phyloP scores from a whole-genome alignment of 1,140 invertebrate genomes.

The Heliconius nattereri region DNA sequence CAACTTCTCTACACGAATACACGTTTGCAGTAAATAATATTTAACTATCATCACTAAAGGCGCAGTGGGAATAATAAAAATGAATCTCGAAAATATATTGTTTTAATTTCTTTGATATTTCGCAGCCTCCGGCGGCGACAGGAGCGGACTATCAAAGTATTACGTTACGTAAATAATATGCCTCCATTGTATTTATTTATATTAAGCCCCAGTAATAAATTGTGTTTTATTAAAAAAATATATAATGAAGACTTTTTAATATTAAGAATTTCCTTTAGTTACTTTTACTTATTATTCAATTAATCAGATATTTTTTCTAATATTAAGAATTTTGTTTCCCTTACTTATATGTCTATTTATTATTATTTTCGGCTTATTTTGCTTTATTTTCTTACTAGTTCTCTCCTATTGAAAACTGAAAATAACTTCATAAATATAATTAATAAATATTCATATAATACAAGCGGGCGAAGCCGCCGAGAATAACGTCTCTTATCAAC shows the following conservation, averaged over 20 bases:
- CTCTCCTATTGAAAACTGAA: too few species aligned
- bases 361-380: too few species aligned
- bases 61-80: constrained; percentile 6
- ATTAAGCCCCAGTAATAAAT: not conserved
- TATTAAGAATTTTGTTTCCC: too few species aligned
- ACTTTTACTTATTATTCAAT: too few species aligned
- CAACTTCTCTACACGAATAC: not conserved
- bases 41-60: constrained; percentile 2
- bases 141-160: not conserved
- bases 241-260: not conserved
- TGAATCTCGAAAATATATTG: constrained; percentile 2
- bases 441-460: too few species aligned
- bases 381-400: too few species aligned
- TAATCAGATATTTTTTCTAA: too few species aligned
- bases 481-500: too few species aligned
- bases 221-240: not conserved
- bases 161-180: not conserved
- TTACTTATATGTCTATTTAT: too few species aligned
- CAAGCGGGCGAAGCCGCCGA: too few species aligned
- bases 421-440: too few species aligned
- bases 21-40: constrained; percentile 10
- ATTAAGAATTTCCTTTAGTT: too few species aligned
- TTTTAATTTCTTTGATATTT: constrained; percentile 1
- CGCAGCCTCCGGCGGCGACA: not conserved
- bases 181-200: constrained; percentile 9